phyloP scores from a whole-genome alignment of 2,113 vertebrate genomes.

The Papio anubis region DNA sequence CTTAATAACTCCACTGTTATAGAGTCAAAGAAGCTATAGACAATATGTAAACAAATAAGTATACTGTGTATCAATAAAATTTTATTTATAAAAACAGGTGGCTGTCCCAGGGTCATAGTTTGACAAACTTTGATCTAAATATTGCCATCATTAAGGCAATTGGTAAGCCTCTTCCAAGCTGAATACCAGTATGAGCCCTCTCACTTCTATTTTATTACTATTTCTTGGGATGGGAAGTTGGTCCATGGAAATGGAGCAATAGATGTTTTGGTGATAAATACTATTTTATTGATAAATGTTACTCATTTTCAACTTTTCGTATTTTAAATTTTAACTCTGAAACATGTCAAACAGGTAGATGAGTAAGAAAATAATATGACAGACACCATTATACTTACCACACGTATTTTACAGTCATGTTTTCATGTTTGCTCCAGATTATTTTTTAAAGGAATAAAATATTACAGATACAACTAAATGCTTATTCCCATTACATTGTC shows the following conservation, averaged over 20 bases:
- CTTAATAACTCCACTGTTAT: neutral
- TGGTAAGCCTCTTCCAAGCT: neutral
- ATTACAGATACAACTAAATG: neutral
- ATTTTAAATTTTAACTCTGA: conserved; percentile 42
- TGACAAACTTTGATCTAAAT: neutral
- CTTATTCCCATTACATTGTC: neutral
- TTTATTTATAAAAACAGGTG: neutral
- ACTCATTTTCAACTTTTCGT: neutral
- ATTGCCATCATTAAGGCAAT: neutral
- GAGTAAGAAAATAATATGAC: neutral
- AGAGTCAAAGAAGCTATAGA: neutral
- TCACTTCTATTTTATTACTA: neutral
- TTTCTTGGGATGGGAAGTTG: neutral
- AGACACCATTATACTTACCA: neutral
- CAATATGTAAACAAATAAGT: neutral
- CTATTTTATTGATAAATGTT: neutral
- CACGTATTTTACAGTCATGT: neutral
- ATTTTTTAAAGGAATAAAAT: conserved; percentile 44
- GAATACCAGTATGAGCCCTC: neutral
- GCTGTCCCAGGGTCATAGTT: neutral
- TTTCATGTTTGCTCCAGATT: conserved; percentile 15
- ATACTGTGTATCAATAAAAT: neutral
- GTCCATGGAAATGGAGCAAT: neutral
- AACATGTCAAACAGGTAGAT: neutral
- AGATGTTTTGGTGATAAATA: neutral